Conservation (phyloP, 1,140 invertebrate genomes). For the Drosophila watanabei region DNA sequence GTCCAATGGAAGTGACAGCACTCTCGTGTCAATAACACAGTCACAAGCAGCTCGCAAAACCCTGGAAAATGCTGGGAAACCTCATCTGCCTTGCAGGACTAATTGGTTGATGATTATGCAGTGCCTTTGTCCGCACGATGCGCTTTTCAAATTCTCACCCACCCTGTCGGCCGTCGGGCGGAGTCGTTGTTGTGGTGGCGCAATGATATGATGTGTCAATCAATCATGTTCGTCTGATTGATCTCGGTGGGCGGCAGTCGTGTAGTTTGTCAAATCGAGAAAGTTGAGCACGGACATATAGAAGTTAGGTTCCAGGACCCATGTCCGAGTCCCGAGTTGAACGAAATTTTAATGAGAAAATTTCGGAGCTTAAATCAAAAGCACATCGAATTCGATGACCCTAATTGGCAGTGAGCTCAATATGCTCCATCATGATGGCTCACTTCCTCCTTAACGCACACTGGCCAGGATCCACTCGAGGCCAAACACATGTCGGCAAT, state of each 20-base stretch:
- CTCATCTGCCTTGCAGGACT: constrained; percentile 29
- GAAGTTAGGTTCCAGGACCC: constrained; percentile 1
- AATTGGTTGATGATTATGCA: constrained; percentile 52
- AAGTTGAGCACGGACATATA: constrained; percentile 44
- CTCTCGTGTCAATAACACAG: constrained; percentile 27
- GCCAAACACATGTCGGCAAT: constrained; percentile 69
- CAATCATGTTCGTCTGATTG: constrained; percentile 69
- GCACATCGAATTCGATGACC: constrained; percentile 15
- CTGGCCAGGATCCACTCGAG: constrained; percentile 59
- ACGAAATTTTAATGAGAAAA: constrained; percentile 28
- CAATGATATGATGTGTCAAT: constrained; percentile 69
- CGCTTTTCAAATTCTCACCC: constrained; percentile 67
- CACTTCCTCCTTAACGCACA: constrained; percentile 49
- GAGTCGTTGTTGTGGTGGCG: constrained; percentile 11
- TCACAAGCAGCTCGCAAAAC: constrained; percentile 27
- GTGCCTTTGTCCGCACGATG: constrained; percentile 35
- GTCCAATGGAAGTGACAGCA: constrained; percentile 12
- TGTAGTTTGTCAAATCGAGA: constrained; percentile 54
- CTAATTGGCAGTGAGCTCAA: constrained; percentile 42
- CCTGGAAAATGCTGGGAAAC: constrained; percentile 23
- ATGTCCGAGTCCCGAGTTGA: neutral
- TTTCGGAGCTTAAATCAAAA: constrained; percentile 42
- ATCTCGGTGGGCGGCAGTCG: constrained; percentile 50
- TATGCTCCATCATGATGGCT: constrained; percentile 43
- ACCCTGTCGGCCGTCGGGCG: constrained; percentile 24